Percentiles rank a stretch among this genome's conserved stretches.
These are phyloP conservation scores for Deilephila porcellus DNA, from an alignment of 2,888 invertebrate species.

Conservation along the genomic window DNA sequence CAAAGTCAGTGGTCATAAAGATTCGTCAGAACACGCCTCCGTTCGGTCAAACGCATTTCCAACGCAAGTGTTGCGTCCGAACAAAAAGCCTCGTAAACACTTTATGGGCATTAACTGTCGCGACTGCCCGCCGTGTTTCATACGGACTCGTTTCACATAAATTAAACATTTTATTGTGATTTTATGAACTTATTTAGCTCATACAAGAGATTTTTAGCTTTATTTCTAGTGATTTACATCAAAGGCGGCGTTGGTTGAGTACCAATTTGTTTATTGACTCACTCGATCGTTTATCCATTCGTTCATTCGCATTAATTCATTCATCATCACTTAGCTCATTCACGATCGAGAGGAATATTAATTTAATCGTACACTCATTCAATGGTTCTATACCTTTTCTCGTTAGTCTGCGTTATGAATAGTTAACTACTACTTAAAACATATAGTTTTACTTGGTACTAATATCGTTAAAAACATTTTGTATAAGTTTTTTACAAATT, in stretches of 20 bases:
- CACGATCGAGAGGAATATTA: background rate
- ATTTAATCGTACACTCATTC: background rate
- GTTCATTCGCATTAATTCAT: background rate
- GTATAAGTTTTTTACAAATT: background rate
- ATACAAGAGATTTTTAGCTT: background rate
- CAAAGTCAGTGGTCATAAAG: constrained; percentile 15
- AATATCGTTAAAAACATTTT: too few species aligned
- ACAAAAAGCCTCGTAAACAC: constrained; percentile 24
- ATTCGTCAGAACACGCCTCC: background rate
- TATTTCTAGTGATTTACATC: constrained; percentile 1
- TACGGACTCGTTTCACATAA: constrained; percentile 8
- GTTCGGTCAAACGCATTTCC: background rate
- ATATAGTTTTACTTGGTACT: too few species aligned
- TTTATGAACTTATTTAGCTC: constrained; percentile 19
- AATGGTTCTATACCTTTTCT: background rate
- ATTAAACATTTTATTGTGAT: constrained; percentile 1
- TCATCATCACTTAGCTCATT: background rate
- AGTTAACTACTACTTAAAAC: too few species aligned
- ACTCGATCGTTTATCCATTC: background rate
- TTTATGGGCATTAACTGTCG: constrained; percentile 22
- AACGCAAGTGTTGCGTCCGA: constrained; percentile 4
- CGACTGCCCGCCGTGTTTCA: constrained; percentile 10
- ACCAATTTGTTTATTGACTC: constrained; percentile 11
- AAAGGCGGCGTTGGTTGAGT: constrained; percentile 2
- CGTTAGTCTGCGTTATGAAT: too few species aligned